phyloP scores from a whole-genome alignment of 2,113 vertebrate genomes.

The Coptodon bakossiorum region DNA sequence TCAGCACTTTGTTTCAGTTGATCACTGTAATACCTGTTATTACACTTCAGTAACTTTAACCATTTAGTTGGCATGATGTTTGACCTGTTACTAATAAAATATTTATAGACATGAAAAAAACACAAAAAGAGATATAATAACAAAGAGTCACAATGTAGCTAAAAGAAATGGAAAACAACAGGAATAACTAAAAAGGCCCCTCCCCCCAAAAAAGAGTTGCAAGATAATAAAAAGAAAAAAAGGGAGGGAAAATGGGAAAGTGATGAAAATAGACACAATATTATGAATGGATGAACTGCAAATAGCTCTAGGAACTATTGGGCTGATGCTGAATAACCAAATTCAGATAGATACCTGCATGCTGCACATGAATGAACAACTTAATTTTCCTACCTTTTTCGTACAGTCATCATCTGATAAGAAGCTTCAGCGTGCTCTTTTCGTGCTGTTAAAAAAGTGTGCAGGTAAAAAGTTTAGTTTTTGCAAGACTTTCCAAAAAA shows the following conservation, averaged over 20 bases:
- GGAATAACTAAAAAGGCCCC: neutral
- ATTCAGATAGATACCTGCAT: neutral
- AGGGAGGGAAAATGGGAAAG: neutral
- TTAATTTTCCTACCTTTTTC: constrained; percentile 76
- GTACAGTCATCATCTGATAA: constrained; percentile 73
- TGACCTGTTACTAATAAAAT: neutral
- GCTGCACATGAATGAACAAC: neutral
- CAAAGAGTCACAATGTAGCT: neutral
- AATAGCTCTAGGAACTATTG: neutral
- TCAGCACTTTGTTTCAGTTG: neutral
- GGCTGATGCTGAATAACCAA: neutral
- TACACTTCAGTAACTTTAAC: neutral
- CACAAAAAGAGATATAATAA: neutral
- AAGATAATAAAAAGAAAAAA: neutral
- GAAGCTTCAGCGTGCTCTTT: constrained; percentile 79
- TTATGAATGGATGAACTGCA: neutral
- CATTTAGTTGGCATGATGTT: neutral
- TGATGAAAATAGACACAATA: neutral
- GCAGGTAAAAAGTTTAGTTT: neutral
- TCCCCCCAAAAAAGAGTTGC: neutral
- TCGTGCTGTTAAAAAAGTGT: constrained; percentile 71
- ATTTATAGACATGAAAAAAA: neutral
- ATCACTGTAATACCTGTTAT: neutral
- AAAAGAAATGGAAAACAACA: neutral
- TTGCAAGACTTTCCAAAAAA: neutral